Evolutionary conservation across 1,140 invertebrate species (phyloP).

Genomic region (Mycetomoellerius zeteki): DNA sequence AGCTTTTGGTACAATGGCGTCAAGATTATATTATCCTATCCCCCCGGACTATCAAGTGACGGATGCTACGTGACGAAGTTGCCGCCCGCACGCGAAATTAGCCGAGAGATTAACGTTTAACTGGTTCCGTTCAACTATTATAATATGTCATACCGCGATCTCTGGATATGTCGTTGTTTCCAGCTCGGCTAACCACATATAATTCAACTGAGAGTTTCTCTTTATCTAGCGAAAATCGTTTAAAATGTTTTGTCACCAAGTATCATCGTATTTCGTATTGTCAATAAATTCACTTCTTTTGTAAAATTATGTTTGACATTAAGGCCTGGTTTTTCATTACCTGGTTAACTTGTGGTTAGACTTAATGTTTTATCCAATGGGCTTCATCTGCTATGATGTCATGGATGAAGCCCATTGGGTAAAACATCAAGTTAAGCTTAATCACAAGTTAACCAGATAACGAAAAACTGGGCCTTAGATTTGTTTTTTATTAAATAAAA

Average conservation of each 20-base stretch:
- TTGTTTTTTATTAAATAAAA: too few relatives aligned
- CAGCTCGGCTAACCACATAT: not conserved
- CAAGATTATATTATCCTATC: constrained; percentile 34
- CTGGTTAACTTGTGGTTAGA: too few relatives aligned
- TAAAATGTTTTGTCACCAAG: not conserved
- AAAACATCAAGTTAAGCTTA: too few relatives aligned
- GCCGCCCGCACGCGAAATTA: constrained; percentile 39
- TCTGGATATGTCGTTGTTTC: not conserved
- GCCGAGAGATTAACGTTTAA: constrained; percentile 36
- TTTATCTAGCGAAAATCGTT: not conserved
- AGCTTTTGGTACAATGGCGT: constrained; percentile 50
- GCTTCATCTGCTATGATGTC: too few relatives aligned
- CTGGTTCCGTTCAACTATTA: constrained; percentile 14
- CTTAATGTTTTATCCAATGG: too few relatives aligned
- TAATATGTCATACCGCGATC: constrained; percentile 31
- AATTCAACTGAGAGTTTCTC: not conserved
- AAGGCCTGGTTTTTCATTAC: too few relatives aligned
- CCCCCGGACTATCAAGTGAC: constrained; percentile 23
- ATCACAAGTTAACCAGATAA: too few relatives aligned
- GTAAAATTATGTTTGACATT: not conserved
- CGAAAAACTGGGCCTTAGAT: too few relatives aligned
- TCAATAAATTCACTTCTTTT: not conserved
- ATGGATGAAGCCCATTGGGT: too few relatives aligned
- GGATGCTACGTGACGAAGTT: constrained; percentile 42
- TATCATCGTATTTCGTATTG: not conserved